Evolutionary conservation across 1,140 invertebrate genomes (phyloP), one percentile per base, ranked within the genome.

Genomic region (Platyura marginata): DNA sequence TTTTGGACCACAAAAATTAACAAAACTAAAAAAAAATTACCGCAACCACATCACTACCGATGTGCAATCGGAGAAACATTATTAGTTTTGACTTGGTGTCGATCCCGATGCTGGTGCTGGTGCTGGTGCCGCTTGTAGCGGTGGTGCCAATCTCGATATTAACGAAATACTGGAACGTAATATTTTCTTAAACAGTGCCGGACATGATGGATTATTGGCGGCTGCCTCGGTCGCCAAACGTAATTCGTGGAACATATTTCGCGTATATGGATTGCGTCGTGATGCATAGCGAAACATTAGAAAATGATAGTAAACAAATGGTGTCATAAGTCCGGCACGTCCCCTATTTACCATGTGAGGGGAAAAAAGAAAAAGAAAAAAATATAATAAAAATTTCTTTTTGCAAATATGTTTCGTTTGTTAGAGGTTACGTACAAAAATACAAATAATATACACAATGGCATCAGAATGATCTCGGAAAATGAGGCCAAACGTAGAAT

Each of bases 221-320:
- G 71, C 49, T 15, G 63, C 55, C 56, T 85, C 79, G 9, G 71
- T 61, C 5, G 68, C 54, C 34, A 76, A 54, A 32, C 81, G 68
- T 42, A 88, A 57, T 60, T 92, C 88, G 42, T 70, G 68, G 65
- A 92, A 93, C 58, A 89, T 79, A 48, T 82, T 86, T 47, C 88
- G 77, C 19, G 86, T 93, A 64, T 91, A 93, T 1, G 91, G 91
- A 72, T 98, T 98, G 51, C 93, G 79, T 44, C 86, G 74, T 5
- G 91, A 96, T 29, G 79, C 66, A 64, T 96, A 91, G 39, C 93
- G 77, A 52, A 92, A 63, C 35, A 76, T 74, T 44, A 97, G 65
- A 63, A 97, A 97, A 54, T 93, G 86, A 64, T 94, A 96, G 66
- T 96, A 98, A 39, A 94, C 73, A 58, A 96, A 82, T 29, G 90